These are phyloP conservation scores for Theodoxus fluviatilis DNA, from an alignment of 2,888 invertebrate species.

Conservation along the genomic window DNA sequence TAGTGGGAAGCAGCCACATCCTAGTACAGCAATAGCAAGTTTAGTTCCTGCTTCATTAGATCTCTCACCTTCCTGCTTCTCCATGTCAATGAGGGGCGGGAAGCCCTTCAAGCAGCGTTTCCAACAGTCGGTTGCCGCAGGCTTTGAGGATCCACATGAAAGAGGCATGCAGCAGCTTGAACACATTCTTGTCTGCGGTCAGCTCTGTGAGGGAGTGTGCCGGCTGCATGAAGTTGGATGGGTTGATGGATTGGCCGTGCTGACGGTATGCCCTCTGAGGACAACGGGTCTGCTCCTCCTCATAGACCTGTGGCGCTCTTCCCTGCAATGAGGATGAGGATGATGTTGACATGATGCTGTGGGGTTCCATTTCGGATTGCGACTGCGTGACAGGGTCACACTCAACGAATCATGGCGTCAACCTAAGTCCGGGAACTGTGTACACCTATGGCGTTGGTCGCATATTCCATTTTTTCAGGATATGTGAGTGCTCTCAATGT, in stretches of 20 bases:
- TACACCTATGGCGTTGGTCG: too few relatives aligned
- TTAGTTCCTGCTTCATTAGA: too few relatives aligned
- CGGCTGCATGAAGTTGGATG: constrained; percentile 60
- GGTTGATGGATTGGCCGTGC: constrained; percentile 53
- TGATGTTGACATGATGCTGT: too few relatives aligned
- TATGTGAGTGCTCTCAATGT: too few relatives aligned
- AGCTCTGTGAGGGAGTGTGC: constrained; percentile 64
- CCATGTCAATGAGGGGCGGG: constrained; percentile 66
- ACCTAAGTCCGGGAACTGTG: constrained; percentile 80
- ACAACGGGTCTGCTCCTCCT: constrained; percentile 51
- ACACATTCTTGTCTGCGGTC: constrained; percentile 65
- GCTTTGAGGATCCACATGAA: constrained; percentile 67
- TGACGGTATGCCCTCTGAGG: constrained; percentile 69
- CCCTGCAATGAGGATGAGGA: too few relatives aligned
- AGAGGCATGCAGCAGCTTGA: constrained; percentile 63
- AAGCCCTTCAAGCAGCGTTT: constrained; percentile 66
- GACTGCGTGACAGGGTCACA: constrained; percentile 76
- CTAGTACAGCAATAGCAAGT: too few relatives aligned
- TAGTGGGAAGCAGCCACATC: neutral
- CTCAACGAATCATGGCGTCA: constrained; percentile 70
- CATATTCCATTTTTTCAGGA: too few relatives aligned
- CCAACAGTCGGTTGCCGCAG: constrained; percentile 64
- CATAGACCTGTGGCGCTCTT: constrained; percentile 46
- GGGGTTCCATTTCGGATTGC: too few relatives aligned
- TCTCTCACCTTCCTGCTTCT: constrained; percentile 63